Evolutionary conservation across 2,113 vertebrate genomes (phyloP).

Genomic region (Clarias magur): DNA sequence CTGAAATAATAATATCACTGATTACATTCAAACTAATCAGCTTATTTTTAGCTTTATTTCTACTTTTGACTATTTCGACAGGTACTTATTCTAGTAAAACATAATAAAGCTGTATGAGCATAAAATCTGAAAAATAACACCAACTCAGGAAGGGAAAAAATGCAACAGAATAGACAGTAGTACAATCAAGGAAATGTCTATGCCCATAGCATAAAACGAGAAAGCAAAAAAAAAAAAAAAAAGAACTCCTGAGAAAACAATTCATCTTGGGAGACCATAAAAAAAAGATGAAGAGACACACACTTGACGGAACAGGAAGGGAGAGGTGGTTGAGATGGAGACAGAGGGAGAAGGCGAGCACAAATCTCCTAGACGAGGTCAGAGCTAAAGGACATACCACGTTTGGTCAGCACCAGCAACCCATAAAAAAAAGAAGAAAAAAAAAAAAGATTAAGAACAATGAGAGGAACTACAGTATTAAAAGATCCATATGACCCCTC

Average conservation of each 20-base stretch:
- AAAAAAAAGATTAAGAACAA: slow-evolving; percentile 88
- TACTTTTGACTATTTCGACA: too few relatives aligned
- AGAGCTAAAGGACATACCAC: slow-evolving; percentile 68
- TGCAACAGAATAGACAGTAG: not conserved
- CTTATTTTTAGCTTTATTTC: too few relatives aligned
- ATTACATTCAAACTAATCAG: too few relatives aligned
- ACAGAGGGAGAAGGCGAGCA: slow-evolving; percentile 55
- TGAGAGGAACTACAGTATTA: slow-evolving; percentile 82
- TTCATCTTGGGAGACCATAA: slow-evolving; percentile 30
- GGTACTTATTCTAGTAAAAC: too few relatives aligned
- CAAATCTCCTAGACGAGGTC: slow-evolving; percentile 73
- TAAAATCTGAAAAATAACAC: not conserved
- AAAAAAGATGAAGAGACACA: slow-evolving; percentile 57
- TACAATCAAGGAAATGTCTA: not conserved
- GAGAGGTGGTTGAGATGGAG: slow-evolving; percentile 64
- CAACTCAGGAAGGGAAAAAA: not conserved
- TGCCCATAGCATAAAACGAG: not conserved
- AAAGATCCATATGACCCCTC: slow-evolving; percentile 77
- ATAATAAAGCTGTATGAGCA: not conserved
- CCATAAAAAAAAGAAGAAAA: slow-evolving; percentile 71
- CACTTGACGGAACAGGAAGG: slow-evolving; percentile 64
- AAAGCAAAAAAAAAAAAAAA: not conserved
- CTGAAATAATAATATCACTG: too few relatives aligned
- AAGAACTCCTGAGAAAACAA: slow-evolving; percentile 24
- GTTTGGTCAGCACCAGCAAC: slow-evolving; percentile 74